These are phyloP conservation scores for Catharus ustulatus DNA, from an alignment of 2,797 vertebrate species.

Conservation along the genomic window DNA sequence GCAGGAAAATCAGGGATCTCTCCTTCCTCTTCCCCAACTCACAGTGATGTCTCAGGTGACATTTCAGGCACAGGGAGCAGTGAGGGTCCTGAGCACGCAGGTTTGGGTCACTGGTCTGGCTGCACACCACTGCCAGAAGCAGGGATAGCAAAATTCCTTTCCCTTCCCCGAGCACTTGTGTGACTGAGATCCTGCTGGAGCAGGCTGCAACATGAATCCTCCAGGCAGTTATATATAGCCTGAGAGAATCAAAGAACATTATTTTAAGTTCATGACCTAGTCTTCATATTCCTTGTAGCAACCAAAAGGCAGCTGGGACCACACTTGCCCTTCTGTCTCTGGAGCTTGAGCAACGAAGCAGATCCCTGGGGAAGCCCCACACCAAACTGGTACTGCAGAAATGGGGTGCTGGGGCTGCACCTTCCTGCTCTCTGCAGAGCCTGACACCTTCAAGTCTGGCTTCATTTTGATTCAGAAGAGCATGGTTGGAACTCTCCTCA, in stretches of 20 bases:
- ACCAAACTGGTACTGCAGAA: not conserved
- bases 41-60: not conserved
- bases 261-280: slow-evolving; percentile 17
- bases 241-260: not conserved
- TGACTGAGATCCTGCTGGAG: not conserved
- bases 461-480: not conserved
- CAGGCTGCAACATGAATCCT: not conserved
- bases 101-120: not conserved
- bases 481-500: not conserved
- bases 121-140: not conserved
- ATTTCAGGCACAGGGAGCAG: not conserved
- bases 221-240: slow-evolving; percentile 9
- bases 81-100: not conserved
- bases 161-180: not conserved
- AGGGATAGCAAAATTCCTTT: not conserved
- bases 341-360: not conserved
- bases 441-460: not conserved
- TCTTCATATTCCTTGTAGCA: not conserved
- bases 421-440: not conserved
- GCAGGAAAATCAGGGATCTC: not conserved
- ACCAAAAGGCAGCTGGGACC: not conserved
- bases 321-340: not conserved
- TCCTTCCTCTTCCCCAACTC: not conserved
- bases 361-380: not conserved
- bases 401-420: not conserved